Evolutionary conservation across 2,888 invertebrate genomes (phyloP), one percentile per base, ranked within the genome.

Genomic region (Chelonus formosanus): DNA sequence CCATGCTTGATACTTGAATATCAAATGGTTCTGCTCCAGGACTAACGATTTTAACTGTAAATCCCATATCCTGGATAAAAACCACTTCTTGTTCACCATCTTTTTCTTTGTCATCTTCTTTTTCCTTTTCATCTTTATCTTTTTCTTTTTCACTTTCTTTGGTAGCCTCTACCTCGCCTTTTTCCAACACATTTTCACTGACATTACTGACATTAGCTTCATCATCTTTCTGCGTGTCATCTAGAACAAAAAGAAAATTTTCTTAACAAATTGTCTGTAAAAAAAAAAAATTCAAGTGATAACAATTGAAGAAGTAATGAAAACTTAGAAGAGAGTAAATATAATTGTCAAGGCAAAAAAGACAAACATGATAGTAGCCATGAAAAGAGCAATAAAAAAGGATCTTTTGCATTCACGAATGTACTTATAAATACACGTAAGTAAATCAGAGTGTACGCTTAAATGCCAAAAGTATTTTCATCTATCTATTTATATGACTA

Each of bases 1-100:
- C 97, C 93, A 97, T 96, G 82, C 97, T 96, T 32, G 96, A 97
- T 54, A 98, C 94, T 87, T 97, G 97, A 78, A 98, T 94, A 77
- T 97, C 96, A 80, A 98, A 92, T 0, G 95, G 89, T 76, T 97
- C 97, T 6, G 94, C 89, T 2, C 95, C 95, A 6, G 97, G 97
- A 77, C 95, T 93, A 66, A 93, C 90, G 77, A 98, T 95, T 85
- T 96, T 95, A n/a, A 98, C 94, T 62, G 93, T 94, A 81, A 96
- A 95, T 57, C 96, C 95, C 86, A 93, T 88, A 80, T 97, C 96
- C 82, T 96, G 96, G 76, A 96, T 91, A 75, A 94, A 93, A 69
- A 95, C 93, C 62, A 95, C 92, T 85, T 93, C 92, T 67, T 92
- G 90, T 73, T 92, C 91, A 35, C 79, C 81, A 70, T 89, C 89